A percentile compares a stretch with the other conserved stretches of the same genome.
Conservation (phyloP, 2,888 invertebrate genomes). For the Stenotaenia linearis region DNA sequence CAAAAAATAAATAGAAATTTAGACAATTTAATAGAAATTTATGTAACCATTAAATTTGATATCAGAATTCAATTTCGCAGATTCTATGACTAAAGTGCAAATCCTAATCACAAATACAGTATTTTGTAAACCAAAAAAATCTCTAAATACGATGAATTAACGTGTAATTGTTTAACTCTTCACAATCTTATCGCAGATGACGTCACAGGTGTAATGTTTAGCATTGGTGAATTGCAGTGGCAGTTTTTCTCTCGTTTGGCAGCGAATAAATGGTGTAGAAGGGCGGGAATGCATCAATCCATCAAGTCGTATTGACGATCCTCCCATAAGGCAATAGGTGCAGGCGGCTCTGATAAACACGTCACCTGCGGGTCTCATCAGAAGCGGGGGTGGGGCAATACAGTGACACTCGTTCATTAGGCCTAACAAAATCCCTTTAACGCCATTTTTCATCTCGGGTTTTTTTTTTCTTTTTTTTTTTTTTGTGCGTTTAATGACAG, state of each 20-base stretch:
- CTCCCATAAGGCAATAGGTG: slow-evolving; percentile 2
- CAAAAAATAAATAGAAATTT: too few relatives aligned
- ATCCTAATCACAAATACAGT: too few relatives aligned
- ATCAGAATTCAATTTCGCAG: too few relatives aligned
- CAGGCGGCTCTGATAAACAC: slow-evolving; percentile 4
- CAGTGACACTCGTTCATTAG: background rate
- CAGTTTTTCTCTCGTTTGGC: background rate
- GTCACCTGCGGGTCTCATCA: slow-evolving; percentile 9
- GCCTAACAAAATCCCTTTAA: background rate
- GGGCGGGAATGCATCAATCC: background rate
- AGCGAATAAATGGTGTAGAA: background rate
- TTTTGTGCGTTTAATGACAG: too few relatives aligned
- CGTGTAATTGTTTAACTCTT: too few relatives aligned
- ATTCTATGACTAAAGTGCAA: too few relatives aligned
- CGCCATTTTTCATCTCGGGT: background rate
- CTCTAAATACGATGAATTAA: too few relatives aligned
- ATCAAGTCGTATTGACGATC: background rate
- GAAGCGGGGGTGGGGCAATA: background rate
- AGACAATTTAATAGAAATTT: too few relatives aligned
- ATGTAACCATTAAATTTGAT: too few relatives aligned
- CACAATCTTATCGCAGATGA: background rate
- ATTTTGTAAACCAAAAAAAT: too few relatives aligned
- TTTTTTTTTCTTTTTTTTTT: background rate
- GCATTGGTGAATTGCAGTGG: background rate
- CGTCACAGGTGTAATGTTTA: background rate